A percentile compares a stretch with the other conserved stretches of the same genome.
These are phyloP conservation scores for Tolypeutes matacus DNA, from an alignment of 2,797 vertebrate genomes.

Conservation along the genomic window DNA sequence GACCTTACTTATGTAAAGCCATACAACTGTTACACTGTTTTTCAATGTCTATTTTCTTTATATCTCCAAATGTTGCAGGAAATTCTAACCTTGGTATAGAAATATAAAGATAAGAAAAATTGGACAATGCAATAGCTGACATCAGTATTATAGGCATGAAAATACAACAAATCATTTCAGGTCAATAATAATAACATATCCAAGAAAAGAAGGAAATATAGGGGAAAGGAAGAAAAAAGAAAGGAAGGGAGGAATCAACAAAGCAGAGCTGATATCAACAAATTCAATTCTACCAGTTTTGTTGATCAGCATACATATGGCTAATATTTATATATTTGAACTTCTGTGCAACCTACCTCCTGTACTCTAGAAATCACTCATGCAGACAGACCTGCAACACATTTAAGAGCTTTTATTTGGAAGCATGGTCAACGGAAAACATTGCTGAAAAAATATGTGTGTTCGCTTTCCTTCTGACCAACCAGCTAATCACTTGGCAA, in stretches of 20 bases:
- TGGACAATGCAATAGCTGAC: neutral
- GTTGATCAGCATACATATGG: neutral
- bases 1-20: conserved; percentile 75
- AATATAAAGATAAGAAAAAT: conserved; percentile 61
- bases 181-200: neutral
- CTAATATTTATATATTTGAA: conserved; percentile 60
- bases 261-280: neutral
- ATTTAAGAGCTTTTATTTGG: conserved; percentile 51
- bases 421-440: conserved; percentile 59
- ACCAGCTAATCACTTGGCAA: neutral
- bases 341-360: neutral
- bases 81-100: conserved; percentile 36
- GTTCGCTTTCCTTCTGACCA: conserved; percentile 31
- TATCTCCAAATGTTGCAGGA: conserved; percentile 31
- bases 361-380: neutral
- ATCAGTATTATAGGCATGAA: neutral
- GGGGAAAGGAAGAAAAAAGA: neutral
- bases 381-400: neutral
- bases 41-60: conserved; percentile 8
- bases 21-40: neutral
- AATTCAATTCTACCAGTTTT: neutral
- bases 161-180: conserved; percentile 6
- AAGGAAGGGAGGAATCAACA: neutral
- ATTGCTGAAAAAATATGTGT: neutral
- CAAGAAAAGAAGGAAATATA: neutral